phyloP scores from a whole-genome alignment of 2,113 vertebrate genomes.

The Amia ocellicauda region DNA sequence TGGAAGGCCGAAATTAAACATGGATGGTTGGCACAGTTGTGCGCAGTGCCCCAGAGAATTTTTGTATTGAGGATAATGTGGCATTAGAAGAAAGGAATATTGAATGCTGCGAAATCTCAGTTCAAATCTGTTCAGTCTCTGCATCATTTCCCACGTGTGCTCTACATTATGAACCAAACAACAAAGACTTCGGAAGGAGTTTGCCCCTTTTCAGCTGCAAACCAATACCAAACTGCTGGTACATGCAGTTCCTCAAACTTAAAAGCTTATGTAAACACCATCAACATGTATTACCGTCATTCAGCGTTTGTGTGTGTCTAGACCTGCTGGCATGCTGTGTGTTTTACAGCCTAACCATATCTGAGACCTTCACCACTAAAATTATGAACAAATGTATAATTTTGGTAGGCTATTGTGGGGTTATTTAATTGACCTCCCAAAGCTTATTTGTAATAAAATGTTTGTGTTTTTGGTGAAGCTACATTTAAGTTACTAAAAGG shows the following conservation, averaged over 20 bases:
- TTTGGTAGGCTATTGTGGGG: no score
- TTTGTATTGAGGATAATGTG: background rate
- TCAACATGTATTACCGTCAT: background rate
- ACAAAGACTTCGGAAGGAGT: background rate
- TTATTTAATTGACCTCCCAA: no score
- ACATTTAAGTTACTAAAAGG: no score
- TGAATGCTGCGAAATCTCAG: background rate
- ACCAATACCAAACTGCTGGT: no score
- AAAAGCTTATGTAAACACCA: background rate
- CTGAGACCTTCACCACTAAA: no score
- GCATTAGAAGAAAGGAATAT: background rate
- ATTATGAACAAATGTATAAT: no score
- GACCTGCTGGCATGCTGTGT: no score
- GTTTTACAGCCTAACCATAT: no score
- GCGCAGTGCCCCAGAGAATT: background rate
- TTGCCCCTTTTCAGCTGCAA: no score
- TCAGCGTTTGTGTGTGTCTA: no score
- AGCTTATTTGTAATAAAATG: no score
- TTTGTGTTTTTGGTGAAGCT: no score
- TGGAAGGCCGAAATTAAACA: background rate
- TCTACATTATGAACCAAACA: background rate
- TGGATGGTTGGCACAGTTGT: slow-evolving; percentile 22
- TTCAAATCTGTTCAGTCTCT: background rate
- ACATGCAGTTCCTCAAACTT: background rate
- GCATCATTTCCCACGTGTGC: background rate